Conservation (phyloP, 2,888 invertebrate species). For the Ditylenchus weischeri region DNA sequence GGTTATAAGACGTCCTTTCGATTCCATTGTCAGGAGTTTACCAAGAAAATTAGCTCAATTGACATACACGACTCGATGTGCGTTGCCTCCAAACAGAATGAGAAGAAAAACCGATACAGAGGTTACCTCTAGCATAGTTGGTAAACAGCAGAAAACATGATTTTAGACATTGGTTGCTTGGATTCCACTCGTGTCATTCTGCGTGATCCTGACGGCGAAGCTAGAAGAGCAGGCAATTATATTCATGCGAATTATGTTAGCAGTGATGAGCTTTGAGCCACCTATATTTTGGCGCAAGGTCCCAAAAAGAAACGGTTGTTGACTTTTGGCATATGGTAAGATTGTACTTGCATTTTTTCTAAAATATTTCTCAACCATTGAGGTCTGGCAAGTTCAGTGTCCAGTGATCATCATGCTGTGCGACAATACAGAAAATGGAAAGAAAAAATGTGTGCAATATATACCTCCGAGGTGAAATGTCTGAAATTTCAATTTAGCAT, state of each 20-base stretch:
- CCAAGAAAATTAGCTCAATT: neutral
- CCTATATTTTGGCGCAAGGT: conserved; percentile 53
- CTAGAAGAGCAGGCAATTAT: conserved; percentile 39
- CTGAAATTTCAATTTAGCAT: neutral
- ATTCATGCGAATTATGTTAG: conserved; percentile 52
- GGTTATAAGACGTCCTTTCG: neutral
- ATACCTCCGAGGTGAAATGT: neutral
- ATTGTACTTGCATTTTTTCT: neutral
- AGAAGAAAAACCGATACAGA: conserved; percentile 4
- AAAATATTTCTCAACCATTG: too few relatives aligned
- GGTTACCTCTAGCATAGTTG: neutral
- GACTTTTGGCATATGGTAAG: conserved; percentile 27
- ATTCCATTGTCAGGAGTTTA: neutral
- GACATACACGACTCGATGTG: neutral
- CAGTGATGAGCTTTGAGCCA: conserved; percentile 54
- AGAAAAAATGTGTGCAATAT: conserved; percentile 8
- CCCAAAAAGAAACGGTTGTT: conserved; percentile 43
- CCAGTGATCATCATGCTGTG: conserved; percentile 7
- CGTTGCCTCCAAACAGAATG: neutral
- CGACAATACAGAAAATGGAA: conserved; percentile 6
- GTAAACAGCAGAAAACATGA: too few relatives aligned
- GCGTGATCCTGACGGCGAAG: conserved; percentile 1
- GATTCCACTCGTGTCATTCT: conserved; percentile 3
- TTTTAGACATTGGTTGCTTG: conserved; percentile 1
- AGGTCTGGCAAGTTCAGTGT: conserved; percentile 5